Evolutionary conservation across 2,113 vertebrate species (phyloP).

Genomic region (Neolamprologus sp.): DNA sequence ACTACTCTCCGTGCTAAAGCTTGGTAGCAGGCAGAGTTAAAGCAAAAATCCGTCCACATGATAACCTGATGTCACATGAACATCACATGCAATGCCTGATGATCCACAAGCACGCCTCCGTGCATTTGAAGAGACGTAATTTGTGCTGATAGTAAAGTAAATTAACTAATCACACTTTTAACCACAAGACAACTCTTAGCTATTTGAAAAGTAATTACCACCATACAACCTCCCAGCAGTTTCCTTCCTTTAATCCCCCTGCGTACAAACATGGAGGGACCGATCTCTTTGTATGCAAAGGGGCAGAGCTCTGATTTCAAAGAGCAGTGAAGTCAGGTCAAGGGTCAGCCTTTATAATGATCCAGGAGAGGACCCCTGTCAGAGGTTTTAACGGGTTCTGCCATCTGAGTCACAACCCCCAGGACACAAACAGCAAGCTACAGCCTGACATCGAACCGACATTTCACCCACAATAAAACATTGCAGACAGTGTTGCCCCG

Average conservation of each 20-base stretch:
- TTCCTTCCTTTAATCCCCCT: neutral
- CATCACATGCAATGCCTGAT: neutral
- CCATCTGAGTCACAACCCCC: conserved; percentile 28
- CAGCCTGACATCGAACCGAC: conserved; percentile 27
- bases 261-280: neutral
- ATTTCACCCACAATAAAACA: conserved; percentile 10
- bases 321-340: conserved; percentile 28
- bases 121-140: neutral
- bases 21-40: neutral
- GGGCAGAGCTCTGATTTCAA: conserved; percentile 16
- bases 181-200: neutral
- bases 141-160: neutral
- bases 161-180: neutral
- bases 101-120: neutral
- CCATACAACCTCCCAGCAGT: neutral
- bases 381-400: conserved; percentile 14
- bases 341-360: conserved; percentile 21
- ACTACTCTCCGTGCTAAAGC: neutral
- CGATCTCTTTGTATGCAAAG: neutral
- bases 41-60: neutral
- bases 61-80: neutral
- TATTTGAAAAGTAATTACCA: neutral
- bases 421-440: conserved; percentile 15
- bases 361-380: conserved; percentile 22
- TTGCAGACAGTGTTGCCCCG: neutral